phyloP scores from a whole-genome alignment of 37 sponge, comb jelly and placozoan species.

The Cliona cf. orientalis region DNA sequence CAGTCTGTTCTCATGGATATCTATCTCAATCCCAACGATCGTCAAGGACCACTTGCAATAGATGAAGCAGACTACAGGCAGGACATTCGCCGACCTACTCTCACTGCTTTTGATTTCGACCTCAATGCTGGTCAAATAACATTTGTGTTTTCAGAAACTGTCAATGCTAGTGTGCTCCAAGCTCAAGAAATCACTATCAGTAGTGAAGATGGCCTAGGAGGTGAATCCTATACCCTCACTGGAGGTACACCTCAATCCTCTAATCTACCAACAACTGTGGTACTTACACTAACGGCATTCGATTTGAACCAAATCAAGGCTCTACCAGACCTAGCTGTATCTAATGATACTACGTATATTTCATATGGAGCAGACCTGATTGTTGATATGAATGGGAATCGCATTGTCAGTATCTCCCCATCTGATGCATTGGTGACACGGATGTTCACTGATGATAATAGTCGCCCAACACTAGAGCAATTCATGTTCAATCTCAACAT shows the following conservation, averaged over 20 bases:
- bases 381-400: slow-evolving; percentile 81
- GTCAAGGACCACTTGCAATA: slow-evolving; percentile 39
- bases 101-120: slow-evolving; percentile 70
- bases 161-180: slow-evolving; percentile 65
- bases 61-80: slow-evolving; percentile 25
- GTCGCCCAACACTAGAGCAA: slow-evolving; percentile 40
- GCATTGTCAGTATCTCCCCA: slow-evolving; percentile 50
- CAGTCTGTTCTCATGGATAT: slow-evolving; percentile 55
- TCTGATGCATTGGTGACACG: slow-evolving; percentile 41
- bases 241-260: slow-evolving; percentile 50
- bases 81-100: slow-evolving; percentile 68
- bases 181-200: slow-evolving; percentile 72
- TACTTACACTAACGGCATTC: slow-evolving; percentile 33
- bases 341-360: slow-evolving; percentile 63
- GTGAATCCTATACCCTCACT: slow-evolving; percentile 48
- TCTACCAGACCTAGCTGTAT: slow-evolving; percentile 51
- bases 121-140: slow-evolving; percentile 63
- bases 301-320: slow-evolving; percentile 75
- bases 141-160: slow-evolving; percentile 81
- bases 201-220: neutral
- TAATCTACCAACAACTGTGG: slow-evolving; percentile 38
- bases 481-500: slow-evolving; percentile 63
- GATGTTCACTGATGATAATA: slow-evolving; percentile 42
- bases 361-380: slow-evolving; percentile 75
- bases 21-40: slow-evolving; percentile 68